These are phyloP conservation scores for Himantopus leucocephalus DNA, from an alignment of 2,113 vertebrate genomes.

Conservation along the genomic window DNA sequence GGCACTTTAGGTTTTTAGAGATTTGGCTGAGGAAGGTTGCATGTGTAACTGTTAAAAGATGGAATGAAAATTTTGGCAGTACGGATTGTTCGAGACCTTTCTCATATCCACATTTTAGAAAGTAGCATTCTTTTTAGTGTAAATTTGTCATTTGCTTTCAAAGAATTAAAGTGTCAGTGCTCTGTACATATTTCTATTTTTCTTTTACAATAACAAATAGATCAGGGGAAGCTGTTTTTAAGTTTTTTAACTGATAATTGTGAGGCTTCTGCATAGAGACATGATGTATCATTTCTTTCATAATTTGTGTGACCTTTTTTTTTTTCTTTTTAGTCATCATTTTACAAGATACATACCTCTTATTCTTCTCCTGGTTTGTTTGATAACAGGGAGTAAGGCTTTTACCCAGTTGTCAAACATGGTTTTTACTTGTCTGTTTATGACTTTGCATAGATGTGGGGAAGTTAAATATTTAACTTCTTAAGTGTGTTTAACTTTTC, in stretches of 20 bases:
- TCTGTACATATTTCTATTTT: not conserved
- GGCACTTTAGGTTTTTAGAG: not conserved
- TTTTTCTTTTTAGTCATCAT: rapidly evolving
- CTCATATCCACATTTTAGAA: not conserved
- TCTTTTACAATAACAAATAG: not conserved
- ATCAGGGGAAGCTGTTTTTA: not conserved
- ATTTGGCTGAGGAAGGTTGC: not conserved
- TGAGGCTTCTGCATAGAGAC: not conserved
- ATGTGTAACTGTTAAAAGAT: not conserved
- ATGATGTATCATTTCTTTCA: not conserved
- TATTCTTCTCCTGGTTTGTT: not conserved
- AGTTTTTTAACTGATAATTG: not conserved
- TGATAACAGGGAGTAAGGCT: not conserved
- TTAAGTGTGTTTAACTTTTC: not conserved
- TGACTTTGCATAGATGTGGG: not conserved
- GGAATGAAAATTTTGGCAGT: not conserved
- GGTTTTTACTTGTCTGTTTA: not conserved
- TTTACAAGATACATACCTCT: not conserved
- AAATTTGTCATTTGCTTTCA: not conserved
- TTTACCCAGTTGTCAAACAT: rapidly evolving
- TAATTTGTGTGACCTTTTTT: not conserved
- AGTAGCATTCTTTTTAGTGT: rapidly evolving
- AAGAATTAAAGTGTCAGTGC: not conserved
- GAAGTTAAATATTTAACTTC: not conserved
- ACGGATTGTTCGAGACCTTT: not conserved